Percentiles rank a stretch among this genome's conserved stretches.
phyloP scores from a whole-genome alignment of 2,888 invertebrate species.

The Leptopilina drosophilae region DNA sequence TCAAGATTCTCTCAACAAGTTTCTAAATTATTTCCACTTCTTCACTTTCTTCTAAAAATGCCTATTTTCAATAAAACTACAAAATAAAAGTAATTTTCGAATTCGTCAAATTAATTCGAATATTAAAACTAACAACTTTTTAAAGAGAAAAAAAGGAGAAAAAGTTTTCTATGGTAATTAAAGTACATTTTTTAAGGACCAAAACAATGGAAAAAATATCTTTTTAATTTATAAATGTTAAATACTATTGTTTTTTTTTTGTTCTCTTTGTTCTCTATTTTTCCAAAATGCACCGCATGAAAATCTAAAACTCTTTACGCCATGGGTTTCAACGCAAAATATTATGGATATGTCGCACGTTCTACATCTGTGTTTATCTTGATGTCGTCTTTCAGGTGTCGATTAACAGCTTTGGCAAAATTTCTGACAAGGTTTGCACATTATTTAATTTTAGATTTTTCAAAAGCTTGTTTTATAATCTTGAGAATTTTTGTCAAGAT shows the following conservation, averaged over 20 bases:
- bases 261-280: neutral
- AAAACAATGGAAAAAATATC: neutral
- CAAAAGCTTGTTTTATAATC: neutral
- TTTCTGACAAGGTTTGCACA: slow-evolving; percentile 36
- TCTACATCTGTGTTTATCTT: slow-evolving; percentile 16
- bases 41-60: neutral
- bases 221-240: neutral
- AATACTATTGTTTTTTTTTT: neutral
- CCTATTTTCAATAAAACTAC: neutral
- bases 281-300: slow-evolving; percentile 35
- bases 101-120: no score
- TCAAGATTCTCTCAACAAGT: slow-evolving; percentile 4
- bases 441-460: slow-evolving; percentile 8
- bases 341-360: slow-evolving; percentile 33
- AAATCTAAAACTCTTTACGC: neutral
- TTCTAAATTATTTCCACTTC: neutral
- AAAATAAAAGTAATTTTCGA: neutral
- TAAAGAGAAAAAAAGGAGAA: no score
- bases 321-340: neutral
- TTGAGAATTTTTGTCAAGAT: no score
- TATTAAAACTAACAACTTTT: no score
- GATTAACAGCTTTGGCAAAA: slow-evolving; percentile 32
- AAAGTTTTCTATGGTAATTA: neutral
- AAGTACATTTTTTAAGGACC: neutral
- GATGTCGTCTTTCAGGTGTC: slow-evolving; percentile 37